Base-by-base conservation (phyloP, 2,113 vertebrate species). In the Ciconia maguari region DNA sequence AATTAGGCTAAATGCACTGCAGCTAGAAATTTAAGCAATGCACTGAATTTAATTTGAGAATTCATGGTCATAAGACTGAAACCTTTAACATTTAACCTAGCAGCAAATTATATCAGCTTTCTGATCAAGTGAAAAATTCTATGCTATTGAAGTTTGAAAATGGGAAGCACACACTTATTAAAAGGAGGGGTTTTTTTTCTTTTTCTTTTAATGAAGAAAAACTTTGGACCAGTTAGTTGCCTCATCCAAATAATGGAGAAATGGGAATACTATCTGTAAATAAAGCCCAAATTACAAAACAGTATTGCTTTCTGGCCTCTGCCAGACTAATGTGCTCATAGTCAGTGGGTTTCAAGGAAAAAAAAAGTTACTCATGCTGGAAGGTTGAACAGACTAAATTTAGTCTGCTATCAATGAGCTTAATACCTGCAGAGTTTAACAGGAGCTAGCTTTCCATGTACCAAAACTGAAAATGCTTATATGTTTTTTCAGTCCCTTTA, bases 41-140 rank as follows among this genome's bases (percentile, higher is more conserved):
- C 81, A 26, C 55, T 77, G 86, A 96, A 97, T 97, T 97, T 84
- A 94, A 81, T 96, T 96, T 96, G 65, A 86, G 97, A 95, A 97
- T 94, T 96, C 87, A 89, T 86, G 71, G 87, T 91, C 78, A 51
- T 93, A 94, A 60, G 66, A 77, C 75, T 90, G 96, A 97, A 96
- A 96, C 36, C 68, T 98, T 96, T 96, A 96, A 96, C 90, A 88
- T 93, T 71, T 95, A 96, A 97, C 58, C 83, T 95, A 91, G 90
- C 82, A 95, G 89, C 88, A 96, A 97, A 64, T 76, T 93, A 97
- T 82, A 95, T 34, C 85, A 75, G 26, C 75, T 78, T 97, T 91
- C 94, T 89, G 94, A 90, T 92, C 94, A 42, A 69, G 94, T 84
- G 81, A 83, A 94, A 89, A 97, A 94, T 95, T 85, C 75, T 71